A percentile compares a stretch with the other conserved stretches of the same genome.
Evolutionary conservation across 2,888 invertebrate species (phyloP).

Genomic region (Noctuana brunneofusca): DNA sequence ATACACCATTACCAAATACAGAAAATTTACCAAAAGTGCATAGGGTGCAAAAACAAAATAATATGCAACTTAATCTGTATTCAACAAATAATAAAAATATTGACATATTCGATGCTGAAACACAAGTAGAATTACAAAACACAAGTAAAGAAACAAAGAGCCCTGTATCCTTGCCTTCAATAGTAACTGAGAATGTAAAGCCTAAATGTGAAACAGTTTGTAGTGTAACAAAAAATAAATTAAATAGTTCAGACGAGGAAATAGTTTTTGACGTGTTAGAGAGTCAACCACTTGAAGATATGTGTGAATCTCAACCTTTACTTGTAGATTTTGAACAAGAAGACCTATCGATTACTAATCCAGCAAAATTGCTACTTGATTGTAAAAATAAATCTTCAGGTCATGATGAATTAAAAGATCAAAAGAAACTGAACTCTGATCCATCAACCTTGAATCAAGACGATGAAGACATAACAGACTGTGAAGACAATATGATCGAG

Average conservation of each 20-base stretch:
- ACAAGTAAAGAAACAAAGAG: conserved; percentile 4
- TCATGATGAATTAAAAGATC: background rate
- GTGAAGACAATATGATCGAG: conserved; percentile 36
- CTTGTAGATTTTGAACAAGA: conserved; percentile 35
- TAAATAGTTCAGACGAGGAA: conserved; percentile 58
- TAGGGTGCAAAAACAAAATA: conserved; percentile 55
- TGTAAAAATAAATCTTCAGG: background rate
- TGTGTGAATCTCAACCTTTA: conserved; percentile 63
- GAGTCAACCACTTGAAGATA: conserved; percentile 48
- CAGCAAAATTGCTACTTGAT: background rate
- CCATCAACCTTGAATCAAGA: background rate
- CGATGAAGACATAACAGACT: conserved; percentile 17
- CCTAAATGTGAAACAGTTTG: conserved; percentile 34
- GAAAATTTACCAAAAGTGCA: conserved; percentile 53
- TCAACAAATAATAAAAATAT: conserved; percentile 53
- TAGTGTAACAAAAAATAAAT: conserved; percentile 39
- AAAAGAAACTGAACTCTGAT: background rate
- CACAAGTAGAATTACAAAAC: conserved; percentile 28
- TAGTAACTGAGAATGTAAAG: conserved; percentile 33
- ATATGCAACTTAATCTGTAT: conserved; percentile 57
- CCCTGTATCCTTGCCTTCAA: conserved; percentile 11
- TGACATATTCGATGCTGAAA: conserved; percentile 10
- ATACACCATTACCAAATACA: conserved; percentile 44
- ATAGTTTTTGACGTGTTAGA: conserved; percentile 64
- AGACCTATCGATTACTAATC: background rate